Conservation (phyloP, 1,140 invertebrate species). For the Luehdorfia chinensis region DNA sequence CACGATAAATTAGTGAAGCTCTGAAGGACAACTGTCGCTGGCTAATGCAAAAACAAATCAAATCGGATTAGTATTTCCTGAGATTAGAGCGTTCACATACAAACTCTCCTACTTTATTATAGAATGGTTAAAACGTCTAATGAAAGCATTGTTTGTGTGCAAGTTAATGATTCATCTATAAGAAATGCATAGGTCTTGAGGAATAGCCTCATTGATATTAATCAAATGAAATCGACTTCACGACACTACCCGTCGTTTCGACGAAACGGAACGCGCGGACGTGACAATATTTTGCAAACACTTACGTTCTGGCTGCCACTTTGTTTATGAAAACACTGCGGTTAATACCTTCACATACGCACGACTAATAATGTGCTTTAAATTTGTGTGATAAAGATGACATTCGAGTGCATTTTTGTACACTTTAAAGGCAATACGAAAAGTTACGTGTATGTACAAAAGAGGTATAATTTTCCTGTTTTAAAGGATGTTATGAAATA, state of each 20-base stretch:
- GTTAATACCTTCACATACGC: not conserved
- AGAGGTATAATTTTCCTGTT: not conserved
- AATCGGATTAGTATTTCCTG: too few species aligned
- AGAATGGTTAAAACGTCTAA: not conserved
- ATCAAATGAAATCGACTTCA: conserved; percentile 2
- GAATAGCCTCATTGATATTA: conserved; percentile 12
- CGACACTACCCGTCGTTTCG: not conserved
- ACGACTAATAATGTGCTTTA: not conserved
- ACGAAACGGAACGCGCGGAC: conserved; percentile 4
- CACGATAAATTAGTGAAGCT: too few species aligned
- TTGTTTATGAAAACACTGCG: conserved; percentile 14
- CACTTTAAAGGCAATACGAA: not conserved
- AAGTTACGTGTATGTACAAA: not conserved
- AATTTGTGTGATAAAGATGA: not conserved
- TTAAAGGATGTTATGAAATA: conserved; percentile 7
- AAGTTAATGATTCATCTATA: conserved; percentile 4
- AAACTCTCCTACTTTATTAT: too few species aligned
- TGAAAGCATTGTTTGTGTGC: too few species aligned
- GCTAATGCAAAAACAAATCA: too few species aligned
- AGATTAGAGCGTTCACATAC: too few species aligned
- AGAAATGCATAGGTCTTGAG: conserved; percentile 2
- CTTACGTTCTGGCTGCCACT: conserved; percentile 1
- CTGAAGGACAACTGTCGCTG: too few species aligned
- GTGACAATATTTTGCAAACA: conserved; percentile 17
- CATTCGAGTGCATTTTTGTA: not conserved